Evolutionary conservation across 2,888 invertebrate genomes (phyloP), one percentile per base, ranked within the genome.

Genomic region (Andricus curvator): DNA sequence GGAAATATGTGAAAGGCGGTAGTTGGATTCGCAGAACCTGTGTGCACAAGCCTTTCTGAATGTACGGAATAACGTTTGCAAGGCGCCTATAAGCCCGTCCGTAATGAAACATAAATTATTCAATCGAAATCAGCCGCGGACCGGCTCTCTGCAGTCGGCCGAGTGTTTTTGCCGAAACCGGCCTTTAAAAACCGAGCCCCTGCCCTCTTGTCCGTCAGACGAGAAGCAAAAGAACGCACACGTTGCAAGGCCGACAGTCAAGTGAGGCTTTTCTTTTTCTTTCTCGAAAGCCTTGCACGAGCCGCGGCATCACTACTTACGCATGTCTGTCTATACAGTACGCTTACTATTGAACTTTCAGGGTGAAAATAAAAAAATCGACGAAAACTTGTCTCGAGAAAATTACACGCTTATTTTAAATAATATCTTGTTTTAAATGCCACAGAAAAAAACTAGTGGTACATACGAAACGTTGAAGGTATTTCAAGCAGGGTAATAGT

Each of bases 21-120:
- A 85, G 70, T 82, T 86, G 88, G 89, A 89, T 87, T 85, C 84
- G 65, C 82, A 78, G 85, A 84, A 85, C 80, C 85, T 86, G 85
- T 90, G 88, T 90, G 87, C 89, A 88, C 90, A 91, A 89, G 90
- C 88, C 89, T 91, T 91, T 91, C 89, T 91, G 90, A 90, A 90
- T 91, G 89, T 91, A 90, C 89, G 90, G 90, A 91, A 90, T 86
- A 87, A 88, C 91, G 91, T 90, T 92, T 90, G 91, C 91, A 91
- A 92, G 91, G 91, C 91, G 90, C 91, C 91, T 90, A 92, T 92
- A 92, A 92, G 91, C 92, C 88, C 84, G 87, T 87, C 88, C 86
- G 92, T 92, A 92, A 92, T 92, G 92, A 92, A 92, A 92, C 92
- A 92, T 92, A 92, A 92, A 92, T 92, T 92, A 92, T 92, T 92